Evolutionary conservation across 64 coral and sea anemone genomes (phyloP), one percentile per base, ranked within the genome.

Genomic region (Actinia tenebrosa): DNA sequence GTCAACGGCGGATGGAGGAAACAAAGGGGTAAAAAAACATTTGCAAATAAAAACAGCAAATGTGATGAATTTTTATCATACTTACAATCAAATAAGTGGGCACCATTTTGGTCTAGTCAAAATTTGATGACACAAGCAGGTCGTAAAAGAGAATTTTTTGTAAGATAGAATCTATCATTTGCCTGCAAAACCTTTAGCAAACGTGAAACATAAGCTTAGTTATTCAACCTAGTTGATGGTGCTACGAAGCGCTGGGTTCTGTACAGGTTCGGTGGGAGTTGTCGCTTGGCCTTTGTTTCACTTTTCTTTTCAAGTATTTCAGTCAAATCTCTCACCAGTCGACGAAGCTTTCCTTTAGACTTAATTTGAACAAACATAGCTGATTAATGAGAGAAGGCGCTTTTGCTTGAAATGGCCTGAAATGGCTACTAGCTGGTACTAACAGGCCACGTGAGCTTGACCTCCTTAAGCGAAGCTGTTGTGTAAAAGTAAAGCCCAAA

Each of bases 221-320:
- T 16, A 53, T 81, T 50, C 22, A 81, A 81, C 79, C 79, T 81
- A 81, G 79, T 53, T 53, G 79, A 45, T 53, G 79, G 18, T 53
- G 22, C 79, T 20, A 22, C 44, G 79, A 20, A 53, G 79, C 44
- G 79, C 45, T 75, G 69, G 25, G 69, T 18, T 53, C 79, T 81
- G 45, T 81, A 81, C 42, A 20, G 19, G 44, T 8, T 81, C 46
- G 79, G 79, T 50, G 27, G 50, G 22, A 81, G 15, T 81, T 81
- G 79, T 81, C 79, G 79, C 13, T 81, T 81, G n/a, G 79, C n/a
- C 50, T 81, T 53, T 23, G 43, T 47, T 16, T 50, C 8, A 14
- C 16, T 47, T 81, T 14, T 53, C 43, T 50, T 45, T 18, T 45
- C 79, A 4, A 81, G 79, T 22, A 53, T 45, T 75, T 81, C 79